Evolutionary conservation across 2,113 vertebrate species (phyloP), one percentile per base, ranked within the genome.

Genomic region (Sigmodon hispidus): DNA sequence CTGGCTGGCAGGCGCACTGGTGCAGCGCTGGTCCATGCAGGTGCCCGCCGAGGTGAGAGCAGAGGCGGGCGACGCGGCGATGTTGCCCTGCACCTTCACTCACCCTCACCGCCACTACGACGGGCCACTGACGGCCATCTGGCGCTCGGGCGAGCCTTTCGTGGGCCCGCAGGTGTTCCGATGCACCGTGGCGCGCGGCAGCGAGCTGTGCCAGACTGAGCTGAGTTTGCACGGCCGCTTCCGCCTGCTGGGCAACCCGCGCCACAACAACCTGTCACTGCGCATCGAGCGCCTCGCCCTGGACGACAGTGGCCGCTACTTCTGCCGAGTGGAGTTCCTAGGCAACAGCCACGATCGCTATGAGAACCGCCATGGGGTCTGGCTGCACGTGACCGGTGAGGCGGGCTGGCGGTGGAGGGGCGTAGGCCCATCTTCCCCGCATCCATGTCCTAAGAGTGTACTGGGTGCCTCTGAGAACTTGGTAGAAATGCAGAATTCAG

Each of bases 181-280:
- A 91, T 99, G 99, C 61, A n/a, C 98, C 57, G 99, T 98, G 48
- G 98, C 98, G 77, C 97, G 98, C 2, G 91, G 97, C 92, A 98
- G 98, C 0, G 98, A 99, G 40, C 95, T 98, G 61, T 99, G 99
- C n/a, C 99, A 98, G 92, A 98, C 99, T 0, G 98, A 98, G 3
- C 95, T 98, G 2, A 98, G 98, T 97, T 98, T 99, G 98, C 99
- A 99, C 97, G 99, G 98, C 97, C 99, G 99, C 55, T 99, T 99
- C 98, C 98, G 98, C 1, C 98, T 99, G 96, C 98, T 99, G 48
- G 99, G 99, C 2, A 99, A 99, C 97, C 99, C 99, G 0, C 97
- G 99, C 89, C 99, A 99, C 89, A 99, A 99, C 98, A 99, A 99
- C 98, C 98, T 99, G 91, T 99, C 99, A 1, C 98, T 99, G 97